Conservation (phyloP, 2,888 invertebrate genomes). For the Petrophora chlorosata region DNA sequence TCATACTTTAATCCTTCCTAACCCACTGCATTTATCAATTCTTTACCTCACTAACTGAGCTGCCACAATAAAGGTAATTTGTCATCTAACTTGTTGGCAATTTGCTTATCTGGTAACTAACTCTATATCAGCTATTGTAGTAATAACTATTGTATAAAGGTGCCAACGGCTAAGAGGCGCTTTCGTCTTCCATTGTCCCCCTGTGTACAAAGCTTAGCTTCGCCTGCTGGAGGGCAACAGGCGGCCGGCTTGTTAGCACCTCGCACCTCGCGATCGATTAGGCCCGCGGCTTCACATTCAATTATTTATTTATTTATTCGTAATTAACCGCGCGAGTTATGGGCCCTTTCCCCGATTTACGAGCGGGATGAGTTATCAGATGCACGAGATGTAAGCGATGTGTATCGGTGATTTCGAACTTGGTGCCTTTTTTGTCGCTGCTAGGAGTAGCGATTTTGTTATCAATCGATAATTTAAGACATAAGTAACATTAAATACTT, state of each 20-base stretch:
- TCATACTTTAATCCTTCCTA: too few relatives aligned
- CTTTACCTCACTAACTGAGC: too few relatives aligned
- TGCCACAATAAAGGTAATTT: too few relatives aligned
- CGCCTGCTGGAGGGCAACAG: constrained; percentile 41
- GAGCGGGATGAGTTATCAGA: constrained; percentile 71
- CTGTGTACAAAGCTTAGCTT: constrained; percentile 10
- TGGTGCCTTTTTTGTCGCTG: neutral
- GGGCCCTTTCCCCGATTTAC: constrained; percentile 68
- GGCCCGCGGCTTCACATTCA: constrained; percentile 82
- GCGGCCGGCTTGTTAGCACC: constrained; percentile 75
- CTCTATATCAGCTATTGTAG: too few relatives aligned
- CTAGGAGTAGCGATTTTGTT: too few relatives aligned
- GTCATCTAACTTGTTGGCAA: too few relatives aligned
- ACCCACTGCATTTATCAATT: too few relatives aligned
- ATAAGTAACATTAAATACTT: too few relatives aligned
- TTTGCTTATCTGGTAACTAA: too few relatives aligned
- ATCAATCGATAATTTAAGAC: too few relatives aligned
- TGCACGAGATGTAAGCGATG: constrained; percentile 8
- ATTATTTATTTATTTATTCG: constrained; percentile 85
- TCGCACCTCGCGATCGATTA: constrained; percentile 76
- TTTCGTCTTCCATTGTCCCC: neutral
- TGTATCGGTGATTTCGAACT: constrained; percentile 19
- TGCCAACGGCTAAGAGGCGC: too few relatives aligned
- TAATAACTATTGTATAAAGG: too few relatives aligned
- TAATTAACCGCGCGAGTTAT: constrained; percentile 82